These are phyloP conservation scores for Rousettus madagascariensis DNA, from an alignment of 2,797 vertebrate species.

Conservation along the genomic window DNA sequence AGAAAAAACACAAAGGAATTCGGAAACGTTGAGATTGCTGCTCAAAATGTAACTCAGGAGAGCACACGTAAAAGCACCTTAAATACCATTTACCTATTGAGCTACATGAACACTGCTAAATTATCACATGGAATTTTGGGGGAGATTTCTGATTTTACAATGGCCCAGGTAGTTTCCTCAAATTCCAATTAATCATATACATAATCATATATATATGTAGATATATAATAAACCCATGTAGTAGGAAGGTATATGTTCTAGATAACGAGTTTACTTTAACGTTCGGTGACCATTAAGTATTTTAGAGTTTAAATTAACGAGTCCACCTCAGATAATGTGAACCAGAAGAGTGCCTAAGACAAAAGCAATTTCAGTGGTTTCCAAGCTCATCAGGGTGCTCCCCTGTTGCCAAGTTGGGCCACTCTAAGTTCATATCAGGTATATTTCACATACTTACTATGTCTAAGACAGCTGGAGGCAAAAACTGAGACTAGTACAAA, in stretches of 20 bases:
- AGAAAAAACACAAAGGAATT: constrained; percentile 59
- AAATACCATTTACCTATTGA: neutral
- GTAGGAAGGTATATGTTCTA: neutral
- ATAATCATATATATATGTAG: neutral
- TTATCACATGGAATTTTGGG: neutral
- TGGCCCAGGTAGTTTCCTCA: neutral
- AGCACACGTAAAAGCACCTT: neutral
- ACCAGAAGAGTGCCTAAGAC: neutral
- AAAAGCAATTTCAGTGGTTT: constrained; percentile 36
- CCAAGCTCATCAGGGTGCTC: neutral
- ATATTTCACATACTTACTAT: neutral
- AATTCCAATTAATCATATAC: constrained; percentile 8
- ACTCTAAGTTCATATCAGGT: neutral
- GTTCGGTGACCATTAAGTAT: neutral
- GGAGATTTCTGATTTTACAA: constrained; percentile 29
- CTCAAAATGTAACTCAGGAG: neutral
- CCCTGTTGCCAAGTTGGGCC: neutral
- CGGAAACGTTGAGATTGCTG: neutral
- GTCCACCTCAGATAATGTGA: neutral
- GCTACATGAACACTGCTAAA: neutral
- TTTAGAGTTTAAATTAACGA: neutral
- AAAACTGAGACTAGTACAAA: neutral
- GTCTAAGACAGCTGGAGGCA: neutral
- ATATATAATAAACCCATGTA: neutral
- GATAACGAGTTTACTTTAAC: neutral